Percentiles rank a stretch among this genome's conserved stretches.
Conservation (phyloP, 1,140 invertebrate genomes). For the Ganaspis sp. region DNA sequence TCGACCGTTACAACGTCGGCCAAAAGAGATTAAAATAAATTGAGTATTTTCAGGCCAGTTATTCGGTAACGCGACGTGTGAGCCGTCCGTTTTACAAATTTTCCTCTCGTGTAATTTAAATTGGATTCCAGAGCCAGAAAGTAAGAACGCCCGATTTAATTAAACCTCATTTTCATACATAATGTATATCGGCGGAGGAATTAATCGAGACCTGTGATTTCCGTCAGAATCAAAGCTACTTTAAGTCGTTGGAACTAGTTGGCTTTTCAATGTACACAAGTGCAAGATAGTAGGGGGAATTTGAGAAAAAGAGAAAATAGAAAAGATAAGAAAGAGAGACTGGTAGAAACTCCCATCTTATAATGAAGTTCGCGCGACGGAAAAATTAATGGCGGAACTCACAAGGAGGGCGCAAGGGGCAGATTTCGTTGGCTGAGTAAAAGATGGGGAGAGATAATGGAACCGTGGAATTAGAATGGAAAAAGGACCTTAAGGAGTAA, state of each 20-base stretch:
- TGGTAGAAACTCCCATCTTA: constrained; percentile 13
- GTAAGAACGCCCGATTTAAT: constrained; percentile 25
- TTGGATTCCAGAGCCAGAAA: constrained; percentile 16
- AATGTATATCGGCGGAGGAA: background rate
- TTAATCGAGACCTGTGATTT: background rate
- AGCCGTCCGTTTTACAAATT: constrained; percentile 25
- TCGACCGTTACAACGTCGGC: constrained; percentile 4
- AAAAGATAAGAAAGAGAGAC: constrained; percentile 21
- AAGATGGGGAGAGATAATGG: constrained; percentile 55
- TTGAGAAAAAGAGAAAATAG: background rate
- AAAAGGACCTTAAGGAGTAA: constrained; percentile 47
- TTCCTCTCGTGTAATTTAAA: constrained; percentile 27
- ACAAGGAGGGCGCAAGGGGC: constrained; percentile 40
- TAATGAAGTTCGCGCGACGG: constrained; percentile 23
- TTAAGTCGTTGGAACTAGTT: background rate
- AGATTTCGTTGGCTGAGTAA: constrained; percentile 46
- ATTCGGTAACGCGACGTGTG: constrained; percentile 19
- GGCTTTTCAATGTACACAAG: background rate
- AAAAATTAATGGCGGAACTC: constrained; percentile 45
- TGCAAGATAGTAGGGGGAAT: background rate
- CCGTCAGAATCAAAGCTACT: background rate
- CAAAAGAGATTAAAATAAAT: constrained; percentile 17
- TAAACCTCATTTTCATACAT: constrained; percentile 24
- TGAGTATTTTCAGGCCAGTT: constrained; percentile 26
- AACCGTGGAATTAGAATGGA: constrained; percentile 57